These are phyloP conservation scores for Onychomys arenicola DNA, from an alignment of 2,797 vertebrate species.

Conservation along the genomic window DNA sequence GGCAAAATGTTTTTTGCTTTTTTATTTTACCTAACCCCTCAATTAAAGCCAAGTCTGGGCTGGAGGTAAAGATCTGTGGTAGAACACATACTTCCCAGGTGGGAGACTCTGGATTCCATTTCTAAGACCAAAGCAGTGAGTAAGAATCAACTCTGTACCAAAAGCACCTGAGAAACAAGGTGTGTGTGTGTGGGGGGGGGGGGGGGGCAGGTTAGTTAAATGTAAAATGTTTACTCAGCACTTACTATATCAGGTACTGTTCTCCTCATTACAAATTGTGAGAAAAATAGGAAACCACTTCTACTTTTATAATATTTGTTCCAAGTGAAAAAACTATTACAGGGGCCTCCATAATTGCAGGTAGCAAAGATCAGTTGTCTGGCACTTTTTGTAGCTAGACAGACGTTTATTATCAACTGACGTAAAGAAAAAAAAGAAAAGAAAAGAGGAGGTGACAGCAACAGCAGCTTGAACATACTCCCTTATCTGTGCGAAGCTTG, in stretches of 20 bases:
- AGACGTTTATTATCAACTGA: slow-evolving; percentile 11
- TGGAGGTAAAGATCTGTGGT: not conserved
- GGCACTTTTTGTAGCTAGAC: not conserved
- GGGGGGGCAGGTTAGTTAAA: not conserved
- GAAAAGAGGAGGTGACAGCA: not conserved
- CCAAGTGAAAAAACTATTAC: not conserved
- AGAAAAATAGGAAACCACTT: slow-evolving; percentile 14
- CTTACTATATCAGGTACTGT: not conserved
- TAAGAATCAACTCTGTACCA: not conserved
- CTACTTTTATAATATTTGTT: slow-evolving; percentile 13
- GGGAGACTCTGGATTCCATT: not conserved
- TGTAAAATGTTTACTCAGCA: not conserved
- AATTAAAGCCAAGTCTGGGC: slow-evolving; percentile 45
- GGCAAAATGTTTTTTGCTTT: not conserved
- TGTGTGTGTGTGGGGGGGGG: not conserved
- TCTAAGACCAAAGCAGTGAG: not conserved
- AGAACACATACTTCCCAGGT: not conserved
- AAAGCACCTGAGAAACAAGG: not conserved
- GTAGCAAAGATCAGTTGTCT: not conserved
- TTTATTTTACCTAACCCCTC: slow-evolving; percentile 30
- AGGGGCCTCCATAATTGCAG: not conserved
- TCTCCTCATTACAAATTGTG: not conserved
- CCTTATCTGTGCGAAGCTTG: not conserved
- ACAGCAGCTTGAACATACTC: not conserved
- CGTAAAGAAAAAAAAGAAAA: slow-evolving; percentile 1